Evolutionary conservation across 2,797 vertebrate genomes (phyloP), one percentile per base, ranked within the genome.

Genomic region (Prunella strophiata): DNA sequence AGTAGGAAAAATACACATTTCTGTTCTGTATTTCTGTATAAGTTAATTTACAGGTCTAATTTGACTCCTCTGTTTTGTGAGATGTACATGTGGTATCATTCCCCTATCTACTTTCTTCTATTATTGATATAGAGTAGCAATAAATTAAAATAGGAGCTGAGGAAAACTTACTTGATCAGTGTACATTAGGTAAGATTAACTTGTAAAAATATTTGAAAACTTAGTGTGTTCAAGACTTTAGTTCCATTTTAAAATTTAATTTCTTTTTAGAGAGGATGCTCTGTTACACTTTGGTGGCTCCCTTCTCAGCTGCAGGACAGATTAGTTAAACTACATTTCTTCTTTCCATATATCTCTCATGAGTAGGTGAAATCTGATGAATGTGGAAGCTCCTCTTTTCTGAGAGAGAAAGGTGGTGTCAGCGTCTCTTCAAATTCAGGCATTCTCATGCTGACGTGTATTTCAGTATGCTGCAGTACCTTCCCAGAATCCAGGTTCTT

Each of bases 371-470:
- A 63, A 51, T 79, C 20, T 73, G n/a, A 8, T 59, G 50, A 61
- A 57, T 75, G 43, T 25, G 10, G 8, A 58, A 75, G 16, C 13
- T 83, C 15, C 18, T 4, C 18, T 48, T 74, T 9, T 71, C 30
- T 91, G 42, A n/a, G 32, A 85, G 30, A 70, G 23, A 75, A 80
- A 54, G 19, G 48, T 65, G n/a, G 17, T 59, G 57, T 48, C 48
- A 75, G 5, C 52, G 27, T 77, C 47, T 74, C 50, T 73, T 88
- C 29, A 34, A 74, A 38, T 88, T 67, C 34, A 67, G 42, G 11
- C 32, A 40, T 77, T 76, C 20, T 58, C 1, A 4, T 23, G 58
- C 27, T 71, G 29, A 43, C 0, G 0, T 74, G 1, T 7, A 17
- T 83, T 91, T 88, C 38, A 61, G 0, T 82, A n/a, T 34, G 27